Conservation (phyloP, 1,140 invertebrate species). For the Diploscapter pachys region DNA sequence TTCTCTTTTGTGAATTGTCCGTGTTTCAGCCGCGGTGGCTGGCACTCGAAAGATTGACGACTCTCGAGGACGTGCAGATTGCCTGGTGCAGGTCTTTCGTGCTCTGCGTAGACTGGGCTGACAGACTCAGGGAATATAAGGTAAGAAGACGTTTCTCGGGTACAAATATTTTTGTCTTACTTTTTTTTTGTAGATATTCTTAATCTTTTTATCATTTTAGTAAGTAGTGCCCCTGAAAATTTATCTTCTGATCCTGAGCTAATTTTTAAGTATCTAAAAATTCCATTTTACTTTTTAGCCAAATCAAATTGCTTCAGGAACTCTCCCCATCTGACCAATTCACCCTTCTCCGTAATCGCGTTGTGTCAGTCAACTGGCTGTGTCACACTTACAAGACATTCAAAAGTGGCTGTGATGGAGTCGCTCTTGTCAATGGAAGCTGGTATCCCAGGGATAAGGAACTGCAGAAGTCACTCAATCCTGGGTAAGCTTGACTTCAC, state of each 20-base stretch:
- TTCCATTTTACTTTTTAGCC: no score
- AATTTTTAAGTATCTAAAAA: no score
- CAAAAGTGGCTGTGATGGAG: constrained; percentile 39
- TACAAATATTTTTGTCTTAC: not conserved
- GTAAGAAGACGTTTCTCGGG: constrained; percentile 1
- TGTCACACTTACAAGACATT: constrained; percentile 42
- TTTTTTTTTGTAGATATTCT: no score
- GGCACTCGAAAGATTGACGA: constrained; percentile 33
- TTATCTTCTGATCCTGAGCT: no score
- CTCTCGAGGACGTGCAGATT: constrained; percentile 40
- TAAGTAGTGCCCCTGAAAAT: no score
- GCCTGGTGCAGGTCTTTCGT: constrained; percentile 42
- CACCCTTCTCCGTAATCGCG: constrained; percentile 36
- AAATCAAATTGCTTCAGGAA: constrained; percentile 13
- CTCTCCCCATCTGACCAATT: constrained; percentile 32
- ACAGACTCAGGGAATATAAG: constrained; percentile 30
- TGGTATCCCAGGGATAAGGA: constrained; percentile 41
- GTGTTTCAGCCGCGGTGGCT: constrained; percentile 38
- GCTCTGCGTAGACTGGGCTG: constrained; percentile 37
- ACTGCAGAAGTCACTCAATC: constrained; percentile 37
- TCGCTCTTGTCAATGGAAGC: constrained; percentile 39
- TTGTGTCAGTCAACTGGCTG: constrained; percentile 41
- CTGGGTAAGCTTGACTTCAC: constrained; percentile 17
- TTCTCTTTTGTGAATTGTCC: not conserved
- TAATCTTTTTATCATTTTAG: no score